Evolutionary conservation across 2,797 vertebrate genomes (phyloP).

Genomic region (Sandelia bainsii): DNA sequence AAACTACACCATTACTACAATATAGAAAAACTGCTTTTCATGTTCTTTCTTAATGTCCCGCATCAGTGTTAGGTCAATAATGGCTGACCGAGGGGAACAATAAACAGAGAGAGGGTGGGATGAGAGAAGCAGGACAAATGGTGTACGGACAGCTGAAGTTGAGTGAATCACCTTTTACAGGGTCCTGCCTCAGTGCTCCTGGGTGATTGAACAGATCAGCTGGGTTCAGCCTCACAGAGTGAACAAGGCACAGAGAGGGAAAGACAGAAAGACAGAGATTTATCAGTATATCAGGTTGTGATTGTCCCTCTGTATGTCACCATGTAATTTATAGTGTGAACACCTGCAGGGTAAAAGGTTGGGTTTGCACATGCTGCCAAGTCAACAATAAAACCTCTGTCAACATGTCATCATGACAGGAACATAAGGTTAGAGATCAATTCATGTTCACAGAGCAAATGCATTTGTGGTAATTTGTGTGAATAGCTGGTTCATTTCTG

Average conservation of each 20-base stretch:
- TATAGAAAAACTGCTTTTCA: constrained; percentile 26
- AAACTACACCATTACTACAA: constrained; percentile 19
- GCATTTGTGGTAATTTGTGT: background rate
- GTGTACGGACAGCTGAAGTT: constrained; percentile 59
- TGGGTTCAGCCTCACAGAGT: constrained; percentile 55
- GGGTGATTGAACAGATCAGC: constrained; percentile 75
- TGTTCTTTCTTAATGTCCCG: constrained; percentile 31
- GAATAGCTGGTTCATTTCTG: background rate
- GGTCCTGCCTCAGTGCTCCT: constrained; percentile 65
- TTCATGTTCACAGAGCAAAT: background rate
- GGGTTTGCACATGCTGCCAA: constrained; percentile 26
- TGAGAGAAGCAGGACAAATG: constrained; percentile 54
- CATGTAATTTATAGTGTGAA: constrained; percentile 55
- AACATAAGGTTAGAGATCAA: constrained; percentile 14
- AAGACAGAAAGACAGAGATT: constrained; percentile 45
- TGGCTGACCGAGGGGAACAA: constrained; percentile 42
- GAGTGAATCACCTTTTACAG: constrained; percentile 71
- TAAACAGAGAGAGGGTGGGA: constrained; percentile 47
- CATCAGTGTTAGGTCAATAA: constrained; percentile 45
- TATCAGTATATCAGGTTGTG: constrained; percentile 48
- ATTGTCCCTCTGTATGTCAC: constrained; percentile 51
- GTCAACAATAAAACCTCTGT: constrained; percentile 23
- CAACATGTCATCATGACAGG: constrained; percentile 6
- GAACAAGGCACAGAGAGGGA: constrained; percentile 40
- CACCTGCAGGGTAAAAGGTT: constrained; percentile 53